Evolutionary conservation across 2,113 vertebrate genomes (phyloP), one percentile per base, ranked within the genome.

Genomic region (Channa argus): DNA sequence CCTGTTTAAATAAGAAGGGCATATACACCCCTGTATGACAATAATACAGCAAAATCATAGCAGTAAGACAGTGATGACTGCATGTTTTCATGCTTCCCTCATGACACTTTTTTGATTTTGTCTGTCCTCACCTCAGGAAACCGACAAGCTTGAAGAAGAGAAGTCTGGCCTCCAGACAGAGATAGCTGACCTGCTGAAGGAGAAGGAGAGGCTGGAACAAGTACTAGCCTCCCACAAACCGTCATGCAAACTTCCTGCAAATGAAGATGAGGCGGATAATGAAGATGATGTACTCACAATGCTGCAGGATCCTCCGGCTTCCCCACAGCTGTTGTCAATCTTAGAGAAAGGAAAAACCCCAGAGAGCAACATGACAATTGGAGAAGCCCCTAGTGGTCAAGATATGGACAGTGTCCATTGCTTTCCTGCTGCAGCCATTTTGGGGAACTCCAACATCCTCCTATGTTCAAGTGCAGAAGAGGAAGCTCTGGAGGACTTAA

Each of bases 201-300:
- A 99, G 92, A 99, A 99, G 83, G 96, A 96, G 83, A 95, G 95
- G 7, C 95, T 99, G 13, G 96, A 99, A 89, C 95, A 97, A 45
- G 94, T 97, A 74, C 88, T 99, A 70, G 94, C 94, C 1, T 94
- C 96, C 6, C 98, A 98, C 83, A 91, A 94, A 14, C 95, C 96
- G 0, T 93, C 95, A 77, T 99, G 98, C 94, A 97, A 97, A 86
- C 94, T 97, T 59, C 88, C 94, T 0, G 80, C 41, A 13, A 63
- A 58, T 36, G 66, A 69, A 1, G 39, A 38, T 12, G 46, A 79
- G 41, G 69, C 80, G 3, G 82, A 77, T 5, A 47, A 63, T 34
- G 82, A 84, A n/a, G 86, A 91, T n/a, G 83, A 83, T 39, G 84
- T 46, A 38, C 15, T 71, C 43, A 58, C 91, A 49, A 94, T 96